These are phyloP conservation scores for Bombus cullumanus DNA, from an alignment of 1,140 invertebrate species.

Conservation along the genomic window DNA sequence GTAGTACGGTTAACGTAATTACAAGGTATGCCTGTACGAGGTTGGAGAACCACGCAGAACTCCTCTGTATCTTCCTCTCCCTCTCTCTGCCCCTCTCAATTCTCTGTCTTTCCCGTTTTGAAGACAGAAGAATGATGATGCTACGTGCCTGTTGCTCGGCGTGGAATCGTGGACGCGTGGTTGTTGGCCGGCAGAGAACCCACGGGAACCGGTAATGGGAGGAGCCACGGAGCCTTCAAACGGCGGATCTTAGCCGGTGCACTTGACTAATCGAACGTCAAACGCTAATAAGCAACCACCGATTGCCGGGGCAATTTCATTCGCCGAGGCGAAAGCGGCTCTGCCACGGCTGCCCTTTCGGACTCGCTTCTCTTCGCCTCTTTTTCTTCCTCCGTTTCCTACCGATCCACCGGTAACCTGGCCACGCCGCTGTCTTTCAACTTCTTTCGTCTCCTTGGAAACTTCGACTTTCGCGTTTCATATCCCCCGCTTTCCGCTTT, in stretches of 20 bases:
- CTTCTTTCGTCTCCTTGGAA: neutral
- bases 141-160: conserved; percentile 76
- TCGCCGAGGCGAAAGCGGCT: conserved; percentile 64
- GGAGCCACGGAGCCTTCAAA: conserved; percentile 72
- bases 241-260: conserved; percentile 64
- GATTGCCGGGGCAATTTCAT: conserved; percentile 77
- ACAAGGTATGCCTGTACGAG: conserved; percentile 64
- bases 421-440: neutral
- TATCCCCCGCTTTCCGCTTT: neutral
- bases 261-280: conserved; percentile 82
- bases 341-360: conserved; percentile 57
- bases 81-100: neutral
- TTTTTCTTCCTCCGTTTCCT: conserved; percentile 19
- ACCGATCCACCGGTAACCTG: neutral
- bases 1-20: conserved; percentile 78
- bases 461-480: conserved; percentile 6
- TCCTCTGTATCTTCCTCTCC: conserved; percentile 55
- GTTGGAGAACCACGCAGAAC: conserved; percentile 49
- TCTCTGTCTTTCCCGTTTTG: conserved; percentile 25
- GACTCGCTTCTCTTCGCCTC: conserved; percentile 17
- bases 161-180: conserved; percentile 56
- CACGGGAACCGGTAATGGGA: conserved; percentile 69
- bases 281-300: conserved; percentile 81
- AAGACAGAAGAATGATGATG: conserved; percentile 78
- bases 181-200: conserved; percentile 44